phyloP scores from a whole-genome alignment of 2,797 vertebrate species.

The Cyclopterus lumpus region DNA sequence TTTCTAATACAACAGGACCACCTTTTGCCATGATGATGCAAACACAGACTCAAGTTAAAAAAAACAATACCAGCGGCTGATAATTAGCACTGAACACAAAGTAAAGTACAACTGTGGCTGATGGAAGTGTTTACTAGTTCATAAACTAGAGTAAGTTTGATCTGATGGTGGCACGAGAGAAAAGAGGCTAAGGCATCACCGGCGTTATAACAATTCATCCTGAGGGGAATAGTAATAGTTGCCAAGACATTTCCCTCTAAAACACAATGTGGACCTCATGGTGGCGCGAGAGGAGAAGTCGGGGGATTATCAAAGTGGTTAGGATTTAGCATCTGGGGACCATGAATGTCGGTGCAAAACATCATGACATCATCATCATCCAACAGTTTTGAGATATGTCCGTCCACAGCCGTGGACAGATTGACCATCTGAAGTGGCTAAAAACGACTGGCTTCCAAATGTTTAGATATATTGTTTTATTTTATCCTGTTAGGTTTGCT shows the following conservation, averaged over 20 bases:
- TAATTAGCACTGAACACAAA: neutral
- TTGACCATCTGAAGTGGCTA: neutral
- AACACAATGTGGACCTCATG: neutral
- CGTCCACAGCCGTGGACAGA: neutral
- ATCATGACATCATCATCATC: neutral
- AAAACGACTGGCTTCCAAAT: neutral
- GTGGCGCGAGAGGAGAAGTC: neutral
- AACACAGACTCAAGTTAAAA: too few species aligned
- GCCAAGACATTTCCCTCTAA: neutral
- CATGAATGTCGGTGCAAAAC: neutral
- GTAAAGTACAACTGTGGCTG: neutral
- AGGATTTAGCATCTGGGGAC: neutral
- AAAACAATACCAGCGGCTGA: too few species aligned
- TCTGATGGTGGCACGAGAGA: neutral
- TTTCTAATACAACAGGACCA: neutral
- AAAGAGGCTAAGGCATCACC: neutral
- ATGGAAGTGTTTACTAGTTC: neutral
- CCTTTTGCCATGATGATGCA: too few species aligned
- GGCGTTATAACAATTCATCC: neutral
- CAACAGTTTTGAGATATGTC: neutral
- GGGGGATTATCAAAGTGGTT: neutral
- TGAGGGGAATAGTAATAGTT: neutral
- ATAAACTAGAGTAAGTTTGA: neutral
- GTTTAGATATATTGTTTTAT: constrained; percentile 1
- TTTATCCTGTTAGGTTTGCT: constrained; percentile 10